Evolutionary conservation across 2,113 vertebrate species (phyloP).

Genomic region (Galemys pyrenaicus): DNA sequence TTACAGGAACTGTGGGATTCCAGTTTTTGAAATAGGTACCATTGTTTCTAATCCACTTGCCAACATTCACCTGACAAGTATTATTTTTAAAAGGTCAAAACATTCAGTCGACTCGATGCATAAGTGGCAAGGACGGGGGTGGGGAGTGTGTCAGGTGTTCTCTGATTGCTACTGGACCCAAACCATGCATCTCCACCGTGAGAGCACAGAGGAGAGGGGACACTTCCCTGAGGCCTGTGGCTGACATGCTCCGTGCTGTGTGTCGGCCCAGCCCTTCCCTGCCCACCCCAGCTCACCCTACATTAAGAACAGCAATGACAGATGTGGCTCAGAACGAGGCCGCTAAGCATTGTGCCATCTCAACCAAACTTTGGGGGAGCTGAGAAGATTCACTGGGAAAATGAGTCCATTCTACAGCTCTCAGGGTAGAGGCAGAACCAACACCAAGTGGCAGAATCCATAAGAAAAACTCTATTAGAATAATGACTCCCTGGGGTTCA

Average conservation of each 20-base stretch:
- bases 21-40: background rate
- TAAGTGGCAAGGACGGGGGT: background rate
- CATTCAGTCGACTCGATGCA: background rate
- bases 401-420: background rate
- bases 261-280: background rate
- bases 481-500: background rate
- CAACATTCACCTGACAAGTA: background rate
- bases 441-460: no score
- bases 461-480: background rate
- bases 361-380: background rate
- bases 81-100: conserved; percentile 29
- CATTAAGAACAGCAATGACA: background rate
- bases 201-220: background rate
- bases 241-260: background rate
- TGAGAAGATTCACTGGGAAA: background rate
- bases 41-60: background rate
- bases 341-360: background rate
- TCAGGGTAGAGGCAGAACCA: background rate
- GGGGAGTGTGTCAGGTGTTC: background rate
- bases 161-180: background rate
- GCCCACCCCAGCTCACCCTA: background rate
- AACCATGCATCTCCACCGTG: background rate
- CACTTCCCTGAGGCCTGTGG: background rate
- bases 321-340: background rate
- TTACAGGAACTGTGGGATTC: background rate